Evolutionary conservation across 2,797 vertebrate species (phyloP), one percentile per base, ranked within the genome.

Genomic region (Mus minutoides): DNA sequence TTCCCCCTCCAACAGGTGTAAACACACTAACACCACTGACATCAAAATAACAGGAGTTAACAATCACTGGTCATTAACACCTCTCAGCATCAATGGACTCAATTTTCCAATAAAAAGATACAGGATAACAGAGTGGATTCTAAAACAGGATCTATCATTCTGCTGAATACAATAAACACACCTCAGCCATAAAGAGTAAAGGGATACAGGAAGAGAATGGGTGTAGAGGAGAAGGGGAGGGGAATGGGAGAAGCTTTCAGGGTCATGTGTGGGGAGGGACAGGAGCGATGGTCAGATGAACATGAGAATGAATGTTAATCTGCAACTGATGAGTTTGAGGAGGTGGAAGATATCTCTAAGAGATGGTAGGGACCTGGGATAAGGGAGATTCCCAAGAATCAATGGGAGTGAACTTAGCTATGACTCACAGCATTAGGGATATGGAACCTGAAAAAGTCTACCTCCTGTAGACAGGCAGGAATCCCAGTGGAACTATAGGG

Each of bases 1-100:
- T 26, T 9, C 60, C 8, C 0, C 60, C 60, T 2, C 0, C 62
- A 11, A 29, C 26, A 3, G 4, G 26, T 0, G 17, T 34, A 67
- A 67, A 67, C 31, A 67, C 14, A 34, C 16, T 69, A 67, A 34
- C 13, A 67, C 5, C 5, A 67, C 31, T 4, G 7, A 69, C 34
- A n/a, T 69, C 31, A n/a, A 69, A 69, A n/a, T n/a, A n/a, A n/a
- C 14, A 69, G 34, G 64, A 69, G 17, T n/a, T 34, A 69, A 17
- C 64, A 69, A n/a, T 69, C 64, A 69, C 34, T 34, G 31, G 14
- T n/a, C 64, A 69, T 69, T 17, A n/a, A 69, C n/a, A 69, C 6
- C 31, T 67, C 16, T 69, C 31, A n/a, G 34, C 31, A 69, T n/a
- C 64, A n/a, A n/a, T 69, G 6, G 31, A 67, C 62, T 31, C 29